Conservation (phyloP, 2,797 vertebrate genomes). For the Buceros bicornis region DNA sequence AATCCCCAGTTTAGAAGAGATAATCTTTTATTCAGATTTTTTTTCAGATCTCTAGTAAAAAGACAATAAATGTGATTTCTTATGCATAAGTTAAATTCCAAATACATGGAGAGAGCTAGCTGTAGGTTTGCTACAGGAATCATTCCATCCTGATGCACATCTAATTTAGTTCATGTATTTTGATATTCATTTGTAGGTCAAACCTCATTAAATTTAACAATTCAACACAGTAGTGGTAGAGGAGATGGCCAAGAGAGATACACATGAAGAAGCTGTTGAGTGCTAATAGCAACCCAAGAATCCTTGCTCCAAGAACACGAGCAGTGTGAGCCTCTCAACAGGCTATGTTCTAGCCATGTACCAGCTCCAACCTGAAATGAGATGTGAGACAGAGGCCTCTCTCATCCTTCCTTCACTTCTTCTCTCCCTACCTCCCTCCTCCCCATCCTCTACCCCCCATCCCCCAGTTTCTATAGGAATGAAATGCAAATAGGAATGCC, state of each 20-base stretch:
- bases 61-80: not conserved
- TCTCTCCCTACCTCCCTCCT: not conserved
- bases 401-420: not conserved
- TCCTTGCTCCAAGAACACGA: not conserved
- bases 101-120: accelerated
- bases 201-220: not conserved
- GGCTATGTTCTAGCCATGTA: not conserved
- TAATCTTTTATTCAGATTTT: not conserved
- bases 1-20: not conserved
- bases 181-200: not conserved
- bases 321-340: not conserved
- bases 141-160: not conserved
- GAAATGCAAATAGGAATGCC: not conserved
- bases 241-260: not conserved
- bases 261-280: not conserved
- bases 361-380: not conserved
- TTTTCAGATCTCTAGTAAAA: not conserved
- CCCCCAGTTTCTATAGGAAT: not conserved
- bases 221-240: not conserved
- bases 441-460: too few species aligned
- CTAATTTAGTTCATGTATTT: not conserved
- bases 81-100: not conserved
- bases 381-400: not conserved
- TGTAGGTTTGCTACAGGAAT: not conserved
- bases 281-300: not conserved